phyloP scores from a whole-genome alignment of 2,888 invertebrate species.

The Drosophila cognata region DNA sequence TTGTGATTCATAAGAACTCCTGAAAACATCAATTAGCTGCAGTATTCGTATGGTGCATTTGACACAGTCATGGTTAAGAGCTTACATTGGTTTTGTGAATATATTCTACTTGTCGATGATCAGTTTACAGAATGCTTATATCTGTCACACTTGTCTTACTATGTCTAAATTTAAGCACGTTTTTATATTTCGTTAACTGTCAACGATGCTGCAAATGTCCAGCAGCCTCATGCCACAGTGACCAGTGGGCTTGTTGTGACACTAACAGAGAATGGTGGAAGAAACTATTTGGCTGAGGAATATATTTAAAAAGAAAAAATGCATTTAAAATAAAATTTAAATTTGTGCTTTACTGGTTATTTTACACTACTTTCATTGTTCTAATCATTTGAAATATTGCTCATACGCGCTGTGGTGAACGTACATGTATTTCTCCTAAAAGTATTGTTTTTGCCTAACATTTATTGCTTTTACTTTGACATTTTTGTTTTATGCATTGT shows the following conservation, averaged over 20 bases:
- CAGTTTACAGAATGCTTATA: not conserved
- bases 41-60: not conserved
- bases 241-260: constrained; percentile 35
- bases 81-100: not conserved
- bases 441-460: not conserved
- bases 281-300: constrained; percentile 4
- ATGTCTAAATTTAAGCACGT: not conserved
- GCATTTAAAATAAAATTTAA: not conserved
- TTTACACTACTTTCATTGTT: not conserved
- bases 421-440: not conserved
- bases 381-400: not conserved
- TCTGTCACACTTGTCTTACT: not conserved
- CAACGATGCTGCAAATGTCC: constrained; percentile 26
- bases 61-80: not conserved
- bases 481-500: constrained; percentile 16
- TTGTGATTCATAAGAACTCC: not conserved
- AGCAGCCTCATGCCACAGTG: not conserved
- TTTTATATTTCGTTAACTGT: not conserved
- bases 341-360: not conserved
- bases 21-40: not conserved
- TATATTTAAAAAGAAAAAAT: not conserved
- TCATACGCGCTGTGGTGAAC: not conserved
- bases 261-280: constrained; percentile 14
- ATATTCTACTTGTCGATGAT: not conserved
- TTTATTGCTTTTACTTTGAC: not conserved